phyloP scores from a whole-genome alignment of 92 coral and sea anemone genomes.

The Porites cylindrica region DNA sequence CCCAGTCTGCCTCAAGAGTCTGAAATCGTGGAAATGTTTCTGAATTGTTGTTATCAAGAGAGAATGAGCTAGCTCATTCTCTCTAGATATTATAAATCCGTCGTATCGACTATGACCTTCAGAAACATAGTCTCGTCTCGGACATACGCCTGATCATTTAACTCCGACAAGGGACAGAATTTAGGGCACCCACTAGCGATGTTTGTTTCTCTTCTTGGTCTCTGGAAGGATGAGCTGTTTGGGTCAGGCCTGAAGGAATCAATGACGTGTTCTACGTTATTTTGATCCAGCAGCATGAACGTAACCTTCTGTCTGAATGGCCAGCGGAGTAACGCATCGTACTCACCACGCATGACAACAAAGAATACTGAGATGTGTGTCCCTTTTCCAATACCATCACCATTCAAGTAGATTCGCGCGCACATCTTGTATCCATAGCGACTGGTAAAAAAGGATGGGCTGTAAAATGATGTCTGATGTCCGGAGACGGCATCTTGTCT shows the following conservation, averaged over 20 bases:
- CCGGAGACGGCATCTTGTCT: too few species aligned
- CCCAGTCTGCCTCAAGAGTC: too few species aligned
- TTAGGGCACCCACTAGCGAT: too few species aligned
- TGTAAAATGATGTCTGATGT: too few species aligned
- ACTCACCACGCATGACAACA: slow-evolving; percentile 74
- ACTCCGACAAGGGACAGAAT: too few species aligned
- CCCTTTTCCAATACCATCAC: slow-evolving; percentile 65
- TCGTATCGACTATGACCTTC: too few species aligned
- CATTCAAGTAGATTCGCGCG: slow-evolving; percentile 64
- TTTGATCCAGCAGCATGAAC: slow-evolving; percentile 79
- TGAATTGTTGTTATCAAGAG: too few species aligned
- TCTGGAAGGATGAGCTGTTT: slow-evolving; percentile 82
- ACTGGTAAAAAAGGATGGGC: not conserved
- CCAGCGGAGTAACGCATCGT: slow-evolving; percentile 89
- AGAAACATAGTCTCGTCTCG: too few species aligned
- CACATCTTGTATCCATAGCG: slow-evolving; percentile 71
- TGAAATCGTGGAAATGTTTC: too few species aligned
- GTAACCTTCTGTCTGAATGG: slow-evolving; percentile 88
- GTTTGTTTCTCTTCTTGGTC: slow-evolving; percentile 73
- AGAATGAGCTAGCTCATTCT: too few species aligned
- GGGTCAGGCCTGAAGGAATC: slow-evolving; percentile 92
- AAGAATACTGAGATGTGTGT: slow-evolving; percentile 63
- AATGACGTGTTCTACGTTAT: slow-evolving; percentile 76
- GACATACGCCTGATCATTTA: too few species aligned
- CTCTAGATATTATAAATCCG: too few species aligned